phyloP scores from a whole-genome alignment of 1,140 invertebrate species.

The Paraescarpia echinospica region DNA sequence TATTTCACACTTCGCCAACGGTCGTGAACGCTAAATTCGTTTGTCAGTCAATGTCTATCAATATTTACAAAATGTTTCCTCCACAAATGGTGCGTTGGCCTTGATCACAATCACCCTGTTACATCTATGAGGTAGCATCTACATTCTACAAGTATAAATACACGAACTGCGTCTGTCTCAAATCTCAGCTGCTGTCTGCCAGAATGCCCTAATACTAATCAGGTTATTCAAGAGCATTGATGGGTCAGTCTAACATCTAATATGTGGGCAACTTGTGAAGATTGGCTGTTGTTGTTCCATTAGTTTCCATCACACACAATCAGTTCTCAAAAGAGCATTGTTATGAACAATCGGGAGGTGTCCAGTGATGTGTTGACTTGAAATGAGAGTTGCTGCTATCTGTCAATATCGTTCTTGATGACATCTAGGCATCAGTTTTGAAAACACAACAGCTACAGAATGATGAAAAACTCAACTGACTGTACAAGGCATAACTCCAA shows the following conservation, averaged over 20 bases:
- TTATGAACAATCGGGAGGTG: not conserved
- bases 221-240: not conserved
- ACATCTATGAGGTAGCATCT: not conserved
- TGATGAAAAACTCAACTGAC: no score
- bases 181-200: not conserved
- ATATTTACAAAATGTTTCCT: conserved; percentile 6
- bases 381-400: not conserved
- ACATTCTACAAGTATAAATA: conserved; percentile 2
- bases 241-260: not conserved
- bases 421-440: no score
- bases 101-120: not conserved
- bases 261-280: not conserved
- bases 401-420: no score
- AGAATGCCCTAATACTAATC: not conserved
- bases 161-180: not conserved
- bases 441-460: no score
- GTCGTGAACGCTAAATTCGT: not conserved
- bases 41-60: not conserved
- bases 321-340: not conserved
- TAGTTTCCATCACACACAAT: not conserved
- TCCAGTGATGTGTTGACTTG: not conserved
- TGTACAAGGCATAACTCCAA: not conserved
- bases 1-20: not conserved
- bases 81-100: not conserved
- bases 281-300: not conserved